Evolutionary conservation across 2,797 vertebrate species (phyloP).

Genomic region (Lagodon rhomboides): DNA sequence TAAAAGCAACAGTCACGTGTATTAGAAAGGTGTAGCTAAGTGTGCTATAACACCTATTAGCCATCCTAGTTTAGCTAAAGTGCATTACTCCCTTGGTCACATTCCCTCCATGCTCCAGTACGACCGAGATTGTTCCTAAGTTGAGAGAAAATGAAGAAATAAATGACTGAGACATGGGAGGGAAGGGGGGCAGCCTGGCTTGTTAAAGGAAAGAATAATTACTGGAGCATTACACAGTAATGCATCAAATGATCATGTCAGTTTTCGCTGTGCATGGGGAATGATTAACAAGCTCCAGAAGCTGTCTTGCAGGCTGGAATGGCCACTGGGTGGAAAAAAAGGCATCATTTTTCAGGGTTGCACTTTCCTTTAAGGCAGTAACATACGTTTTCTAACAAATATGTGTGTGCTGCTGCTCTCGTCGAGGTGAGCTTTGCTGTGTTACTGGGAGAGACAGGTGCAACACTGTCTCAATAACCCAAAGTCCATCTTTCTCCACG

Average conservation of each 20-base stretch:
- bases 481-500: constrained; percentile 20
- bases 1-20: constrained; percentile 23
- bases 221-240: constrained; percentile 73
- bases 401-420: neutral
- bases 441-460: neutral
- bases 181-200: constrained; percentile 55
- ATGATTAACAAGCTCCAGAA: constrained; percentile 68
- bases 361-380: constrained; percentile 37
- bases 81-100: constrained; percentile 42
- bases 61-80: constrained; percentile 48
- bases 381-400: constrained; percentile 42
- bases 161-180: constrained; percentile 72
- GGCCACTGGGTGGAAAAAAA: constrained; percentile 32
- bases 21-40: constrained; percentile 12
- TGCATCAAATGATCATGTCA: constrained; percentile 77
- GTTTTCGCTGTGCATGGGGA: constrained; percentile 62
- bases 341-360: constrained; percentile 39
- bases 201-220: constrained; percentile 83
- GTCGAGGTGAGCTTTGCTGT: neutral
- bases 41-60: constrained; percentile 34
- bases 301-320: constrained; percentile 45
- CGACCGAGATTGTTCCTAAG: constrained; percentile 57
- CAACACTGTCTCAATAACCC: constrained; percentile 14
- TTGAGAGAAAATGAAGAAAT: constrained; percentile 76
- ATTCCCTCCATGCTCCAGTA: constrained; percentile 60